phyloP scores from a whole-genome alignment of 2,797 vertebrate genomes.

The Zalophus californianus region DNA sequence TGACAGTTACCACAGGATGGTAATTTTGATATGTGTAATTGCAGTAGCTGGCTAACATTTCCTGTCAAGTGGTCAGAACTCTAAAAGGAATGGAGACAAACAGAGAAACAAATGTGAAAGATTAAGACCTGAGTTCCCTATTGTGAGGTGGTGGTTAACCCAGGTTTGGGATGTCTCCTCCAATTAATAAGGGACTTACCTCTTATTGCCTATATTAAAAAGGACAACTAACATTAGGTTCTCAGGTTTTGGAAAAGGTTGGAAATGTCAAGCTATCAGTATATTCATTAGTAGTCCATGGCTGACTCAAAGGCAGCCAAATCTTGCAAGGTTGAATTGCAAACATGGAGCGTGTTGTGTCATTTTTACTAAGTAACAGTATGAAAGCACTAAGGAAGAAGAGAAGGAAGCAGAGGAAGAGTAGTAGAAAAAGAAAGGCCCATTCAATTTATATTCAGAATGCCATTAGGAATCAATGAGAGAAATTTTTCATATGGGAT shows the following conservation, averaged over 20 bases:
- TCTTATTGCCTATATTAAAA: background rate
- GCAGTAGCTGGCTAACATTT: slow-evolving; percentile 65
- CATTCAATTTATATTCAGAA: background rate
- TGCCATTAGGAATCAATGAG: background rate
- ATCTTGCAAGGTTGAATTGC: background rate
- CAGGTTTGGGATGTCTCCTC: background rate
- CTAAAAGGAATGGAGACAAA: slow-evolving; percentile 67
- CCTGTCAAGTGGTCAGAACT: slow-evolving; percentile 71
- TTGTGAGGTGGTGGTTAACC: background rate
- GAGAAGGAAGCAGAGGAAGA: background rate
- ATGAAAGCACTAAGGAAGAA: background rate
- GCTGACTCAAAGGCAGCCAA: background rate
- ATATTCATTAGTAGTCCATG: background rate
- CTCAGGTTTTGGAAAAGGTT: background rate
- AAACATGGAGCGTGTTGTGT: background rate
- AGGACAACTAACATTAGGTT: background rate
- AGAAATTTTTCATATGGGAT: background rate
- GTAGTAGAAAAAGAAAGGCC: background rate
- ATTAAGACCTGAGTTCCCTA: background rate
- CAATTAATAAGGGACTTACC: background rate
- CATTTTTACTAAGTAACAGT: background rate
- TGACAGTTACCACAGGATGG: slow-evolving; percentile 75
- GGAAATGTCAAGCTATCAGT: background rate
- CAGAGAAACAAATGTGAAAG: slow-evolving; percentile 38
- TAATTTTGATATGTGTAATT: slow-evolving; percentile 69